Base-by-base conservation (phyloP, 2,113 vertebrate species). In the Hemicordylus capensis region DNA sequence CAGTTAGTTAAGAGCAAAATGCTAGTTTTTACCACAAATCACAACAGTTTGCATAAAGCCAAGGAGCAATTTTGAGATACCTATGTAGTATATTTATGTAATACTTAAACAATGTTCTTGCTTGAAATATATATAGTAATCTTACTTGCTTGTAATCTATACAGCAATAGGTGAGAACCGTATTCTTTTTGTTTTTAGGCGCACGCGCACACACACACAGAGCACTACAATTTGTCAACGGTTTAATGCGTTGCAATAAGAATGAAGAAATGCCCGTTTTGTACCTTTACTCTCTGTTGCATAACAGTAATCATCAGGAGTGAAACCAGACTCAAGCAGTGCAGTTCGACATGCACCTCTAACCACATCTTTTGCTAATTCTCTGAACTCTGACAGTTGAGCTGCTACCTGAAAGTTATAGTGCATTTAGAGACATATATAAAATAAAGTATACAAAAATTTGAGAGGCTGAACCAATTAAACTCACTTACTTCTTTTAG, bases 311-410 rank as follows among this genome's bases (percentile, higher is more conserved):
- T 95, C 82, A n/a, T 94, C 90, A 37, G 94, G 93, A 81, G 81
- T 87, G 83, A 95, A 94, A 31, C 93, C 96, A 14, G 58, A 70
- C 46, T 97, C 96, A 48, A 85, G 76, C 80, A 97, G 81, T 74
- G 94, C 96, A 42, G 90, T 93, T 83, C 69, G 93, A 87, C 97
- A 97, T 10, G 97, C 96, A 83, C 67, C 94, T 83, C 96, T 79
- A 8, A 97, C 96, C 81, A 98, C 93, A 12, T 97, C 94, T 93
- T 97, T 98, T 1, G 97, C 95, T 78, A 97, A 93, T 20, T 94
- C 95, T 80, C 96, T 94, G 92, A 98, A 98, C 54, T 95, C 92
- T 42, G 91, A 80, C 51, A 98, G 91, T 85, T 91, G 92, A 61
- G 80, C 87, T 20, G 88, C 85, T 61, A 96, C 94, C 98, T 98